These are phyloP conservation scores for Ctenomys sociabilis DNA, from an alignment of 2,113 vertebrate genomes.

Conservation along the genomic window DNA sequence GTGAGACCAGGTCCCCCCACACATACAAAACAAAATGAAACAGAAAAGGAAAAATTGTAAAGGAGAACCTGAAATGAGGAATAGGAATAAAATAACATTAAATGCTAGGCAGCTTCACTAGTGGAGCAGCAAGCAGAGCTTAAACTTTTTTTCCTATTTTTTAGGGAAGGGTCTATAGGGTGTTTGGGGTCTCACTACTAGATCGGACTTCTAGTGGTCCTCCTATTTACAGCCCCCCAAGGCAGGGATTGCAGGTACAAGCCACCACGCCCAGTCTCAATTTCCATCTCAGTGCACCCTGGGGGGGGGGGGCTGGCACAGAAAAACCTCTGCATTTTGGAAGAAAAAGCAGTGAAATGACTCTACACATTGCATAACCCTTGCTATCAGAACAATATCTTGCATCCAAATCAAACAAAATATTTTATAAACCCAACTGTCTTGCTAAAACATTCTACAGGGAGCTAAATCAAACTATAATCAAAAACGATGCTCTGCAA, in stretches of 20 bases:
- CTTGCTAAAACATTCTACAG: background rate
- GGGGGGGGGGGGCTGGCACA: too few relatives aligned
- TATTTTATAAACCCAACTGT: background rate
- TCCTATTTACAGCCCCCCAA: too few relatives aligned
- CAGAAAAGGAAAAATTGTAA: background rate
- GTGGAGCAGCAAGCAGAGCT: background rate
- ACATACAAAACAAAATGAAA: background rate
- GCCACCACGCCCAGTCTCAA: too few relatives aligned
- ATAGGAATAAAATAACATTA: background rate
- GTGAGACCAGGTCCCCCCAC: background rate
- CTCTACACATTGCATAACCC: background rate
- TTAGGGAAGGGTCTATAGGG: too few relatives aligned
- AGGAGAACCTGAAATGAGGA: background rate
- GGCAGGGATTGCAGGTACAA: too few relatives aligned
- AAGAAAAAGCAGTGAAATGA: background rate
- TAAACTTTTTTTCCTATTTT: background rate
- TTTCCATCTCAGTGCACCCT: too few relatives aligned
- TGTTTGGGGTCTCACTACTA: too few relatives aligned
- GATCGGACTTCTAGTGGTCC: too few relatives aligned
- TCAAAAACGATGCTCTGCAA: background rate
- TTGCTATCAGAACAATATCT: background rate
- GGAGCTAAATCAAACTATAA: background rate
- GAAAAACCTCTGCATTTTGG: too few relatives aligned
- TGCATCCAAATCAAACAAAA: background rate
- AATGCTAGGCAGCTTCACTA: background rate